Base-by-base conservation (phyloP, 2,888 invertebrate genomes). In the Meghimatium bilineatum region DNA sequence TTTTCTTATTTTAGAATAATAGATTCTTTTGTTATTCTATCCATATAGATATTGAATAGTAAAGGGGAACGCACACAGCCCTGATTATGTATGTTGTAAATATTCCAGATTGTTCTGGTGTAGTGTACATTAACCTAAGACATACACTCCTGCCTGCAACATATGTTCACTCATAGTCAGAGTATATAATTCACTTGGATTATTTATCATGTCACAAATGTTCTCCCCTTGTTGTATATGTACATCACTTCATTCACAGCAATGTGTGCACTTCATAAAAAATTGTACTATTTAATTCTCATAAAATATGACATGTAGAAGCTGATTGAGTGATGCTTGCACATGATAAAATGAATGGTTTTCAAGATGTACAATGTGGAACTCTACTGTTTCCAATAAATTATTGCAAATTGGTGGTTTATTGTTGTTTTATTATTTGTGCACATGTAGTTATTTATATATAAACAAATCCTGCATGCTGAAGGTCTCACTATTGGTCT, bases 311-410 rank as follows among this genome's bases (percentile, higher is more conserved):
- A 44, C 17, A 75, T 52, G 56, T 56, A 29, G 56, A 20, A n/a
- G n/a, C 32, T 75, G 56, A 32, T 17, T 34, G 75, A 38, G 34
- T 23, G 17, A 34, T 75, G 32, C 10, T 75, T 60, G 56, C 32
- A 34, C 32, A 56, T 75, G 49, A 72, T 72, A 44, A 38, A 52
- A 23, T 63, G 34, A 38, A 63, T 34, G 77, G 6, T 63, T 77
- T 77, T 63, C 77, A 63, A 63, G 3, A 63, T 77, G 63, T 63
- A 75, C 17, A n/a, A 63, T 63, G 60, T 36, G 77, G n/a, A 75
- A 77, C 63, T 77, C n/a, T 17, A 38, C 34, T 75, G 75, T 77
- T 72, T 77, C 77, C 77, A 77, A 77, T 77, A 77, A 77, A 77
- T 77, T 77, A 77, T 77, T 77, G 56, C 77, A 77, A 77, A 77